Percentiles rank a stretch among this genome's conserved stretches.
These are phyloP conservation scores for Melanophora roralis DNA, from an alignment of 2,888 invertebrate genomes.

Conservation along the genomic window DNA sequence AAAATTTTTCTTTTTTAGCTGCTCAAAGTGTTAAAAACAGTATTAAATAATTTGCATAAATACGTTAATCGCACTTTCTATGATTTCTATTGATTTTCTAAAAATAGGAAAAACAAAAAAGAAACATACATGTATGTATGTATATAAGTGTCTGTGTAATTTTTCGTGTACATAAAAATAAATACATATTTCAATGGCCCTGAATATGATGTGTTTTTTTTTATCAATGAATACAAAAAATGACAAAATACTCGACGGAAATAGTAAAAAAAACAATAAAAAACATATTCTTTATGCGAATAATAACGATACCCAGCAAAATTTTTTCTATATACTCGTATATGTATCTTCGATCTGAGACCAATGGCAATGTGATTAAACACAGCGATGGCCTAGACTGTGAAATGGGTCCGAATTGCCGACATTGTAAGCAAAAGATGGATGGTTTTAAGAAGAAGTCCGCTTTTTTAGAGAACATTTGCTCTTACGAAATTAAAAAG, in stretches of 20 bases:
- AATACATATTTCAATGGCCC: conserved; percentile 10
- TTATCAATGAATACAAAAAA: conserved; percentile 44
- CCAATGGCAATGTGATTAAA: too few species aligned
- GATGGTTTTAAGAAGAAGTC: too few species aligned
- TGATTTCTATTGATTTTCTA: conserved; percentile 30
- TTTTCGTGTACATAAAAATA: neutral
- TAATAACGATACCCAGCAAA: too few species aligned
- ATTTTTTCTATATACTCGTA: too few species aligned
- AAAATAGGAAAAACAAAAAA: neutral
- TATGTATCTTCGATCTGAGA: too few species aligned
- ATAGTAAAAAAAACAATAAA: conserved; percentile 2
- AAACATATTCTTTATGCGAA: too few species aligned
- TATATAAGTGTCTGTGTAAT: too few species aligned
- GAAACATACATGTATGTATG: neutral
- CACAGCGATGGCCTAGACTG: too few species aligned
- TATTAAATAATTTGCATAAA: conserved; percentile 19
- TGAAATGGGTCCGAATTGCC: too few species aligned
- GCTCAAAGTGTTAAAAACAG: neutral
- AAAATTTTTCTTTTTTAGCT: neutral
- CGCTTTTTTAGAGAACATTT: too few species aligned
- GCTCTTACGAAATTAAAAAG: too few species aligned
- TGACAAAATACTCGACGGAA: conserved; percentile 32
- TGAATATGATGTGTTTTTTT: conserved; percentile 26
- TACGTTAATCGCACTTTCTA: conserved; percentile 25
- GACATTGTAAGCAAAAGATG: too few species aligned